Evolutionary conservation across 2,797 vertebrate species (phyloP).

Genomic region (Mycteria americana): DNA sequence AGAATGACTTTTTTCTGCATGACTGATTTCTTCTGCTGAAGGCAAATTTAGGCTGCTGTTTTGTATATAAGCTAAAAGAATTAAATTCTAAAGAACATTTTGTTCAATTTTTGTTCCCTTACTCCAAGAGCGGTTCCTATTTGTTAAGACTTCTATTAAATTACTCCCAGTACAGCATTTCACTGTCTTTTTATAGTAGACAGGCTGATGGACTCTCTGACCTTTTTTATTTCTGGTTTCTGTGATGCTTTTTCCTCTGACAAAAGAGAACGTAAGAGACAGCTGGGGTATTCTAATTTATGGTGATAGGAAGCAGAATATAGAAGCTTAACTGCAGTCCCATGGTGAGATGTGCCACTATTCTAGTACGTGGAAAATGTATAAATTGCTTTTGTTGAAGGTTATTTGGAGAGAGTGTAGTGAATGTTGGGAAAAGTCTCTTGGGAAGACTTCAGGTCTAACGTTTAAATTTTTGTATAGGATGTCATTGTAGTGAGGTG

Average conservation of each 20-base stretch:
- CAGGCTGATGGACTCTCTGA: neutral
- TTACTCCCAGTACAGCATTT: slow-evolving; percentile 20
- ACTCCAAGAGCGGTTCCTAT: neutral
- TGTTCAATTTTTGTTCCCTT: neutral
- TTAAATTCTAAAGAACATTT: neutral
- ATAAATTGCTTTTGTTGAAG: neutral
- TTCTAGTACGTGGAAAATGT: neutral
- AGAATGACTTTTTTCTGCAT: neutral
- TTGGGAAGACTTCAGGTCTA: neutral
- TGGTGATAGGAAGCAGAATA: slow-evolving; percentile 14
- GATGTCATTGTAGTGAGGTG: neutral
- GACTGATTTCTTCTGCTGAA: neutral
- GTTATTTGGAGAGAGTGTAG: neutral
- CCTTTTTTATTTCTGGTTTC: slow-evolving; percentile 29
- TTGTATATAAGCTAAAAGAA: neutral
- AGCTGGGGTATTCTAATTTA: slow-evolving; percentile 25
- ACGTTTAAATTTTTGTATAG: neutral
- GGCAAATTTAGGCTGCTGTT: neutral
- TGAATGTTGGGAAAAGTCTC: neutral
- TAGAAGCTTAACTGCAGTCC: neutral
- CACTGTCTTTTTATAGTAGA: neutral
- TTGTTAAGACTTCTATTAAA: slow-evolving; percentile 9
- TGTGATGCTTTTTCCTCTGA: neutral
- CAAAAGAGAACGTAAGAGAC: neutral
- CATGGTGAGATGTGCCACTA: neutral